phyloP scores from a whole-genome alignment of 2,888 invertebrate genomes.

The Bruchidius siliquastri region DNA sequence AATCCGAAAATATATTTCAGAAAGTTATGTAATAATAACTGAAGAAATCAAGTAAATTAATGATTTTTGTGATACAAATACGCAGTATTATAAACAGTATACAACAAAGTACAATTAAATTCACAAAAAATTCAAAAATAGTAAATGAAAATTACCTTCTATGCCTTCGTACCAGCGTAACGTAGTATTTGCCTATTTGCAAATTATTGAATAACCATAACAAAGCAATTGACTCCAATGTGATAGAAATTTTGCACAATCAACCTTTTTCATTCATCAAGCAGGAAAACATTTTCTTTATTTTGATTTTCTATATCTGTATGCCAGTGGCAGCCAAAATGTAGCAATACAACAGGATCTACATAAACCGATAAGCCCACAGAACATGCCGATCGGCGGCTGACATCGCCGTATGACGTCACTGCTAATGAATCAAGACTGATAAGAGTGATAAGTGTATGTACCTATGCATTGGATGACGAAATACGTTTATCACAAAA shows the following conservation, averaged over 20 bases:
- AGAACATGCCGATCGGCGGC: no score
- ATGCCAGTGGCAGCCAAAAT: neutral
- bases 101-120: neutral
- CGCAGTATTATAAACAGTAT: neutral
- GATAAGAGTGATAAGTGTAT: no score
- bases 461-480: no score
- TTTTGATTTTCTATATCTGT: neutral
- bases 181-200: neutral
- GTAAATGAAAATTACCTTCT: neutral
- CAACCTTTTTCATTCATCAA: neutral
- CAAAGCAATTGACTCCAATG: neutral
- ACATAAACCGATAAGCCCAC: no score
- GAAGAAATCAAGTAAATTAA: neutral
- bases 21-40: neutral
- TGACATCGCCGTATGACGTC: no score
- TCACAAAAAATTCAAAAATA: neutral
- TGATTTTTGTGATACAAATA: neutral
- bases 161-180: neutral
- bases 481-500: no score
- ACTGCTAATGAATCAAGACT: no score
- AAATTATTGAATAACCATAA: neutral
- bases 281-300: neutral
- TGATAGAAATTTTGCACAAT: neutral
- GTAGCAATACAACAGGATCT: no score
- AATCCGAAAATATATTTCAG: neutral